Base-by-base conservation (phyloP, 2,888 invertebrate species). In the Chironomus tentans region DNA sequence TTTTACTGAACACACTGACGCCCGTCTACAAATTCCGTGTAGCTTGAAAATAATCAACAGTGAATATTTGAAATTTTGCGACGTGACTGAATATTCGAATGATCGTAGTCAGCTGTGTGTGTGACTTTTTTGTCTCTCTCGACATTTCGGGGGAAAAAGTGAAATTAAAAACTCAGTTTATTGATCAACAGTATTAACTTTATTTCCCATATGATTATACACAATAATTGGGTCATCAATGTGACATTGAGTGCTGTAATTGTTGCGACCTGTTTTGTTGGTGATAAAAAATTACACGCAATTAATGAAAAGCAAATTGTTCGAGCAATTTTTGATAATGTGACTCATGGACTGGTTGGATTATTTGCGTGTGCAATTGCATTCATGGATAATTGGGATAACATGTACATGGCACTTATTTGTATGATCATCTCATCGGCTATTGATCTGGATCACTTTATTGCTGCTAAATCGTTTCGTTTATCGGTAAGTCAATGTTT, bases 391-490 rank as follows among this genome's bases (percentile, higher is more conserved):
- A 21, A 48, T 21, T n/a, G 12, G 15, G 65, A 74, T 4, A 47
- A 68, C 6, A 28, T 74, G 18, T 56, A 74, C 13, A 13, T 65
- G 12, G 68, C 48, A n/a, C 3, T 50, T 2, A 15, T 62, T 10
- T 74, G 74, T 15, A 47, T 74, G 48, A n/a, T 68, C 1, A 22
- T 65, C 3, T 74, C 74, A n/a, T 28, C 56, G 1, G n/a, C n/a
- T n/a, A 74, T 74, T 48, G 74, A 74, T 21, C 6, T 68, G 10
- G 74, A 74, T 74, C 74, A 74, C 21, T 74, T 74, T 68, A 68
- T 74, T 68, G 22, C 68, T n/a, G 74, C 74, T 47, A 47, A 22
- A 21, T 68, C 68, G 7, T 15, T 74, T 3, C 68, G 22, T 24
- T 22, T 74, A n/a, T 5, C 24, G 48, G 74, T 74, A 28, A 74